These are phyloP conservation scores for Notechis scutatus DNA, from an alignment of 2,113 vertebrate genomes.

Conservation along the genomic window DNA sequence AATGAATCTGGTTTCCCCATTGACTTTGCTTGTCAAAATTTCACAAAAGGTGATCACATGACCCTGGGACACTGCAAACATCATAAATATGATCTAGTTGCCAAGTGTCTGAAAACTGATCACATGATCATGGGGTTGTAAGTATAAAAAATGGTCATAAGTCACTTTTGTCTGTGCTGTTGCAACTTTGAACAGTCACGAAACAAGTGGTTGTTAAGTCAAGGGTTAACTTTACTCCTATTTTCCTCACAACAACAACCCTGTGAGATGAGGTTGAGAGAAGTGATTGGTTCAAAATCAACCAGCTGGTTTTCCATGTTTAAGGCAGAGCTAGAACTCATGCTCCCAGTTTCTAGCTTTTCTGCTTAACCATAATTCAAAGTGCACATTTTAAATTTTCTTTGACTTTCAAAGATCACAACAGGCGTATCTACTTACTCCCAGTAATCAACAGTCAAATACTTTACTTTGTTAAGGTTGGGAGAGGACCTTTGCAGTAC, in stretches of 20 bases:
- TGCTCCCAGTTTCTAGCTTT: not conserved
- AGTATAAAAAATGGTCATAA: not conserved
- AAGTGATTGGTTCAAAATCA: not conserved
- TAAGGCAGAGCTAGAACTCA: not conserved
- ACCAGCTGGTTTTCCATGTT: not conserved
- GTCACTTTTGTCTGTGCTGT: not conserved
- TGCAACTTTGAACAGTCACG: not conserved
- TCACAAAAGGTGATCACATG: not conserved
- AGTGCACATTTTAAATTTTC: not conserved
- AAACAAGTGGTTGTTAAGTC: not conserved
- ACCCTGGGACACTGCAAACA: not conserved
- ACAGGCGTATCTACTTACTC: not conserved
- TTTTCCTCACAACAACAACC: not conserved
- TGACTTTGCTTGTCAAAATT: not conserved
- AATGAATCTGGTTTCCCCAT: not conserved
- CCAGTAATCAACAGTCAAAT: not conserved
- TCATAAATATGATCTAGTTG: not conserved
- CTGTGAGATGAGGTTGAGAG: not conserved
- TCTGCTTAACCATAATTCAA: not conserved
- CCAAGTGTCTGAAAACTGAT: not conserved
- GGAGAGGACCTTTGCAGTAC: not conserved
- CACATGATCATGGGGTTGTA: not conserved
- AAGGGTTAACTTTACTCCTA: not conserved
- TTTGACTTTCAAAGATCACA: not conserved
- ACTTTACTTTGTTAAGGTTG: not conserved